These are phyloP conservation scores for Ianthella basta DNA, from an alignment of 37 sponge, comb jelly and placozoan genomes.

Conservation along the genomic window DNA sequence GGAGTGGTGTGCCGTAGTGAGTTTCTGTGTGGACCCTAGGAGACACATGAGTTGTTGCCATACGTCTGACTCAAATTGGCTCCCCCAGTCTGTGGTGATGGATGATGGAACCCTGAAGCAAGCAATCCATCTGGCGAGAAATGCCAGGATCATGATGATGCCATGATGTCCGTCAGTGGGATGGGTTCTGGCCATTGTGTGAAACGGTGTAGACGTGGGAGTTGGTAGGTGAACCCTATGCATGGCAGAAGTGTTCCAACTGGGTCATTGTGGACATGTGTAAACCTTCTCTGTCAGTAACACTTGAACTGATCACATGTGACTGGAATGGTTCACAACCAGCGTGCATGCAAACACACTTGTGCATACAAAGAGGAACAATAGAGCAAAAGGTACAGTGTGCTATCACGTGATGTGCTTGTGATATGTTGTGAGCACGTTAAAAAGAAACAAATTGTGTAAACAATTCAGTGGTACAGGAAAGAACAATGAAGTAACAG, in stretches of 20 bases:
- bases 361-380: too few species aligned
- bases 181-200: slow-evolving; percentile 45
- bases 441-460: too few species aligned
- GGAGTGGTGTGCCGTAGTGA: slow-evolving; percentile 67
- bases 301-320: too few species aligned
- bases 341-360: too few species aligned
- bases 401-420: too few species aligned
- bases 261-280: slow-evolving; percentile 34
- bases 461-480: too few species aligned
- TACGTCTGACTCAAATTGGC: slow-evolving; percentile 54
- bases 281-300: too few species aligned
- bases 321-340: too few species aligned
- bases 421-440: too few species aligned
- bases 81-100: slow-evolving; percentile 44
- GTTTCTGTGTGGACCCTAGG: slow-evolving; percentile 48
- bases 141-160: slow-evolving; percentile 40
- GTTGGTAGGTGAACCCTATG: slow-evolving; percentile 20
- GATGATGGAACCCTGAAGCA: slow-evolving; percentile 59
- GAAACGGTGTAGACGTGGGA: slow-evolving; percentile 41
- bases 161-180: slow-evolving; percentile 36
- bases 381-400: too few species aligned
- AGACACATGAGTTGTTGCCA: slow-evolving; percentile 44
- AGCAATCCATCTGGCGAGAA: slow-evolving; percentile 52
- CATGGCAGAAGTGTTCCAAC: slow-evolving; percentile 55
- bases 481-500: too few species aligned